Conservation (phyloP, 2,113 vertebrate species). For the Capreolus pygargus region DNA sequence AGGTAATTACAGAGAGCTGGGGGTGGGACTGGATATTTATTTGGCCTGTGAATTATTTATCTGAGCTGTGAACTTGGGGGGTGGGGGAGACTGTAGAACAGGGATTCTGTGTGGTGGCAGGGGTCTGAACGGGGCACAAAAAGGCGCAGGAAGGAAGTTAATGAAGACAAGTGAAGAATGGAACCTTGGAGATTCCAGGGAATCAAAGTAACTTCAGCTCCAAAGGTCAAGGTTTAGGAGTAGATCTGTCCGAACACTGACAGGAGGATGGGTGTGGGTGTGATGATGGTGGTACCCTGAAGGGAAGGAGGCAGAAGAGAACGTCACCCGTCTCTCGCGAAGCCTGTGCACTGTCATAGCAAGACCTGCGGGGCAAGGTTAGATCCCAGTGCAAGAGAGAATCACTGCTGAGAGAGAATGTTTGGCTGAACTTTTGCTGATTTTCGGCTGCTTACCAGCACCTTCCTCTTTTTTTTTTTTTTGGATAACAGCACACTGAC, state of each 20-base stretch:
- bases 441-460: neutral
- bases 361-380: neutral
- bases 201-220: neutral
- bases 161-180: neutral
- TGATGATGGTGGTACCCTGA: accelerated
- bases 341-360: no score
- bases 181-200: neutral
- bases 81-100: neutral
- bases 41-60: conserved; percentile 51
- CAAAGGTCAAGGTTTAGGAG: neutral
- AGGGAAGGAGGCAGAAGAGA: neutral
- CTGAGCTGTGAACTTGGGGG: neutral
- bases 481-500: neutral
- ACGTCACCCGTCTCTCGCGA: accelerated
- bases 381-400: neutral
- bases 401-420: no score
- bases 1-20: conserved; percentile 41
- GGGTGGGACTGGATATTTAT: conserved; percentile 44
- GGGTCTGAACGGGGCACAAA: neutral
- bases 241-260: neutral
- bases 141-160: neutral
- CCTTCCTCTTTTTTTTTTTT: neutral
- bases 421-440: neutral
- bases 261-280: neutral
- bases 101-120: neutral